Base-by-base conservation (phyloP, 2,113 vertebrate species). In the Pachycephala philippinensis region DNA sequence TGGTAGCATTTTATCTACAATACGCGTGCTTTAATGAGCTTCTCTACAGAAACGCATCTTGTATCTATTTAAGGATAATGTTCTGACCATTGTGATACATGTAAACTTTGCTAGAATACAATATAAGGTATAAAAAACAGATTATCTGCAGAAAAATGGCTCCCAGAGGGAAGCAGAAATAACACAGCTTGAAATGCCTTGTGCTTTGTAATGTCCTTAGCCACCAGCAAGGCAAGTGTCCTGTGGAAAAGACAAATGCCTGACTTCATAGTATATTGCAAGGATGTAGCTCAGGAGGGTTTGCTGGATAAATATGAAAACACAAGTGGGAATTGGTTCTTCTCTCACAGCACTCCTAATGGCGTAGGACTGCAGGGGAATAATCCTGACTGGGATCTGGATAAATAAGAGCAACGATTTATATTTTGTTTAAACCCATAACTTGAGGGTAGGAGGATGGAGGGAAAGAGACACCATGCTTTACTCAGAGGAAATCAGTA, bases 101-200 rank as follows among this genome's bases (percentile, higher is more conserved):
- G 54, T 69, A 66, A 96, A 87, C 74, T 91, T 93, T 47, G 10
- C 74, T 76, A 40, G 66, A 96, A 74, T 77, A 93, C 83, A 50
- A 88, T 90, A 77, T 50, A 63, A 93, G 37, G 21, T 59, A 91
- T 60, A 94, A 95, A 96, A 91, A 89, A 0, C 57, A 90, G 84
- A 95, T 95, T 95, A 89, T 84, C 91, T 89, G 44, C 50, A 91
- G 61, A 96, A 94, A 94, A 95, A 93, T 85, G 78, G 7, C 45
- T 96, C 89, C 53, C 74, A 76, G 84, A 76, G 66, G 84, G 81
- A 93, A 68, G 52, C 3, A 86, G 89, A 89, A 93, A 94, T 40
- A 90, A 18, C 87, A 87, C 93, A 96, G 45, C 63, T 93, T 94
- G 87, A 94, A 93, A 77, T 7, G 59, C 19, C 61, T 87, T 74